Evolutionary conservation across 2,113 vertebrate species (phyloP), one percentile per base, ranked within the genome.

Genomic region (Paradoxurus hermaphroditus): DNA sequence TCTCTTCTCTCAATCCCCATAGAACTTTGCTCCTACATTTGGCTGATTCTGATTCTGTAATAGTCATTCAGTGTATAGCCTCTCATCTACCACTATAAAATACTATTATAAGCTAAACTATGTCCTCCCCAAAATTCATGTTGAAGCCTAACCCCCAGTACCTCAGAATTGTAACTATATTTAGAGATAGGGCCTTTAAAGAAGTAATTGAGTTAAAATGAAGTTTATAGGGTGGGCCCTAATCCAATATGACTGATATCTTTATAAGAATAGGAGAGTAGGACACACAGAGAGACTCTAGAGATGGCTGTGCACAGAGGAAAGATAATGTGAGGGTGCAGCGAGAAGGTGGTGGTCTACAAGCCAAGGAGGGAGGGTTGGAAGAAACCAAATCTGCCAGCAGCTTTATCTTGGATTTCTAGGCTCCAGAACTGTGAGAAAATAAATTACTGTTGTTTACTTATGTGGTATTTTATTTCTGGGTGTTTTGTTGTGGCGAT

Each of bases 271-370:
- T 29, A 31, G 39, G 36, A 36, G 39, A 90, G 51, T 23, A 56
- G 82, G n/a, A 68, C 39, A 56, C 15, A 82, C 12, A 84, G 29
- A 89, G 82, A 39, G 27, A 70, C 16, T 18, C 29, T 12, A 75
- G 6, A 3, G 13, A 49, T 1, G 3, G 15, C 4, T 4, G 0
- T 1, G 0, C 3, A 11, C 21, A 15, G 4, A 78, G 11, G 12
- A n/a, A 49, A 89, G 56, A 44, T 29, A 31, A 41, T 0, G 3
- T 5, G 56, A 93, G 27, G 34, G 34, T 1, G 23, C 3, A 23
- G 65, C 3, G 4, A 85, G 11, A 56, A 83, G 34, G 46, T 29
- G 62, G 36, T n/a, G 12, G 16, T 59, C 46, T 51, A 3, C 6
- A 62, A 83, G 44, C 36, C 25, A 44, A 51, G 44, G 1, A 78